Conservation (phyloP, 1,140 invertebrate genomes). For the Cephus cinctus region DNA sequence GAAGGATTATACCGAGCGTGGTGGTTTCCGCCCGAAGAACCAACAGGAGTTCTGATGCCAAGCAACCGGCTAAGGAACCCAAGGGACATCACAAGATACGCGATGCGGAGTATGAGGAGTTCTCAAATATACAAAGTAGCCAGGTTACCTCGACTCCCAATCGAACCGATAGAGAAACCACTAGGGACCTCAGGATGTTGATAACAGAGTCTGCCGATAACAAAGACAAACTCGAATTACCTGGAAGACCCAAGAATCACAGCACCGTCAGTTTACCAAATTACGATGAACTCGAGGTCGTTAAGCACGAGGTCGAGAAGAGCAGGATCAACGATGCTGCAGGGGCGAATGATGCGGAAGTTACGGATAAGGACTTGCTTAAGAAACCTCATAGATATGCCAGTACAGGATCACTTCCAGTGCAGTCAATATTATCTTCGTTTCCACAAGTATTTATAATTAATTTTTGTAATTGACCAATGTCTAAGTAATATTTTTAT, state of each 20-base stretch:
- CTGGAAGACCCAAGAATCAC: slow-evolving; percentile 43
- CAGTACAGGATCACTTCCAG: neutral
- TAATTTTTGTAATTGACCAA: neutral
- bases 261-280: slow-evolving; percentile 57
- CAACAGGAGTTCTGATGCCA: slow-evolving; percentile 16
- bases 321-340: slow-evolving; percentile 15
- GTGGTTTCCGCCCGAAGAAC: slow-evolving; percentile 36
- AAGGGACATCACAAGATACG: slow-evolving; percentile 24
- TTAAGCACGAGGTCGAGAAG: slow-evolving; percentile 16
- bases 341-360: slow-evolving; percentile 15
- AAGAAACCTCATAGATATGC: neutral
- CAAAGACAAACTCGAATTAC: slow-evolving; percentile 15
- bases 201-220: slow-evolving; percentile 9
- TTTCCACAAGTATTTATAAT: neutral
- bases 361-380: slow-evolving; percentile 11
- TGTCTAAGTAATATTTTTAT: neutral
- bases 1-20: slow-evolving; percentile 39
- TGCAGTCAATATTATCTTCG: neutral
- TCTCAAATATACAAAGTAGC: slow-evolving; percentile 27
- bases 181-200: slow-evolving; percentile 9
- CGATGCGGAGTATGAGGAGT: slow-evolving; percentile 34
- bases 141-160: slow-evolving; percentile 32
- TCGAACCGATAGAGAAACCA: slow-evolving; percentile 14
- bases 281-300: slow-evolving; percentile 49
- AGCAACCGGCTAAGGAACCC: slow-evolving; percentile 14